Evolutionary conservation across 2,797 vertebrate genomes (phyloP).

Genomic region (Crocidura indochinensis): DNA sequence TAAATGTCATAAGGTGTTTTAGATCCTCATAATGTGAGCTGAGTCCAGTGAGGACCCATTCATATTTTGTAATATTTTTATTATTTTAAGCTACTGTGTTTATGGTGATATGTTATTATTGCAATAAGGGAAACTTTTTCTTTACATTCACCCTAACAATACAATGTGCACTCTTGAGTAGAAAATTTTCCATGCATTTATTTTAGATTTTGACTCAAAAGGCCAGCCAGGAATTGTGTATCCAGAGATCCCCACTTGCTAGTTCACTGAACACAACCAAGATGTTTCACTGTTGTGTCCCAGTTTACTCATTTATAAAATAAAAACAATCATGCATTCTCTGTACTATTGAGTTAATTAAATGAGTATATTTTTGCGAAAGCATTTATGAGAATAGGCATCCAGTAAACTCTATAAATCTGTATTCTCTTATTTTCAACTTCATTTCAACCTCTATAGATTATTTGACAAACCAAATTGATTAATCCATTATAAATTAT

Average conservation of each 20-base stretch:
- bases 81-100: neutral
- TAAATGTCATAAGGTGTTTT: neutral
- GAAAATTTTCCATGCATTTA: no score
- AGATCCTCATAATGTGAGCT: neutral
- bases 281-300: neutral
- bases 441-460: neutral
- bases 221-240: neutral
- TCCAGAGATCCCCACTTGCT: neutral
- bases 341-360: neutral
- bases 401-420: neutral
- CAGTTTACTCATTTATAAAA: neutral
- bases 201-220: neutral
- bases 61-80: neutral
- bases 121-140: neutral
- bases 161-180: neutral
- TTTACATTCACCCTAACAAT: neutral
- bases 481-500: neutral
- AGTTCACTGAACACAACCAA: neutral
- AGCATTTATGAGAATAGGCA: neutral
- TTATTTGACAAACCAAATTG: slow-evolving; percentile 10
- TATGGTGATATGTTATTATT: neutral
- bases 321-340: neutral
- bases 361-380: neutral
- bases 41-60: neutral
- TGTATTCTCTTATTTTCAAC: neutral